A percentile compares a stretch with the other conserved stretches of the same genome.
phyloP scores from a whole-genome alignment of 2,888 invertebrate genomes.

The Agrotis clavis region DNA sequence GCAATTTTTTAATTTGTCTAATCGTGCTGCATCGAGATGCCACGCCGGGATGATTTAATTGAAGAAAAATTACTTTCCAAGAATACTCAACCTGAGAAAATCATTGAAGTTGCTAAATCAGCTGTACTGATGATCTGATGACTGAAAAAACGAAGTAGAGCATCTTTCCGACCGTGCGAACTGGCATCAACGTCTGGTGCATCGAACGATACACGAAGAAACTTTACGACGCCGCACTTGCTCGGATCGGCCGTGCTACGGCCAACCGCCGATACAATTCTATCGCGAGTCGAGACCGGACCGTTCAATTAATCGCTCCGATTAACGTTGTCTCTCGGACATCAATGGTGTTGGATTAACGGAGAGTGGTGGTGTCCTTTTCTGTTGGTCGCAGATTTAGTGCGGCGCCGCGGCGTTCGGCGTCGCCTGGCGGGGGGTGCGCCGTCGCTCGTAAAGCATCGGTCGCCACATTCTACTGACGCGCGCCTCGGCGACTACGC shows the following conservation, averaged over 20 bases:
- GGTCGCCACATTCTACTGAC: slow-evolving; percentile 91
- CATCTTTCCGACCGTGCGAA: slow-evolving; percentile 75
- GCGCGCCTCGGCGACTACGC: slow-evolving; percentile 91
- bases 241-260: slow-evolving; percentile 85
- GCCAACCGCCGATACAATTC: slow-evolving; percentile 86
- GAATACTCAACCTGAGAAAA: background rate
- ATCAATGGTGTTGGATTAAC: slow-evolving; percentile 88
- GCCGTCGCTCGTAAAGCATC: slow-evolving; percentile 90
- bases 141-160: slow-evolving; percentile 78
- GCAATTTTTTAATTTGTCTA: background rate
- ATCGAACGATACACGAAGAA: slow-evolving; percentile 91
- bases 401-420: slow-evolving; percentile 90
- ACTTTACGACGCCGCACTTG: slow-evolving; percentile 91
- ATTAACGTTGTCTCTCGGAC: slow-evolving; percentile 88
- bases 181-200: slow-evolving; percentile 90
- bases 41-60: background rate
- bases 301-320: slow-evolving; percentile 89
- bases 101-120: background rate
- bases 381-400: slow-evolving; percentile 90
- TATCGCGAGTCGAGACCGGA: slow-evolving; percentile 84
- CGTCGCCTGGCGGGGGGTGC: slow-evolving; percentile 86
- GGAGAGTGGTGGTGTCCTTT: slow-evolving; percentile 89
- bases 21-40: background rate
- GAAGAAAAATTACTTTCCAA: background rate
- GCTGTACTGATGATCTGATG: slow-evolving; percentile 20